phyloP scores from a whole-genome alignment of 2,888 invertebrate genomes.

The Cephonodes hylas region DNA sequence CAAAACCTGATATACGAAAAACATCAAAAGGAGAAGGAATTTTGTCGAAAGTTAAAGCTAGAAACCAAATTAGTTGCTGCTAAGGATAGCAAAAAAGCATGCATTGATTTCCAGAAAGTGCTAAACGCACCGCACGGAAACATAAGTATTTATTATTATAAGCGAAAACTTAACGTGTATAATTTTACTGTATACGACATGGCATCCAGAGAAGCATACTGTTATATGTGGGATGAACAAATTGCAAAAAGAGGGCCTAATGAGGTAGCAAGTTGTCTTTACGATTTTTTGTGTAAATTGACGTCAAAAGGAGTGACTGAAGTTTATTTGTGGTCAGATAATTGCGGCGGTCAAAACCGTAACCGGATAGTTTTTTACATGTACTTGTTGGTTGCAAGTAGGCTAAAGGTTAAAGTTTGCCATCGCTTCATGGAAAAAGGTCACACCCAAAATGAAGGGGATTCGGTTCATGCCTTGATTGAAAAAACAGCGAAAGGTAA shows the following conservation, averaged over 20 bases:
- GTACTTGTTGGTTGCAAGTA: conserved; percentile 16
- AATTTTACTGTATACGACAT: neutral
- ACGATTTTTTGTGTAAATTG: neutral
- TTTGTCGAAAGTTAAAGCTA: neutral
- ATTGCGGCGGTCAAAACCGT: conserved; percentile 6
- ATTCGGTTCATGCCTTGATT: conserved; percentile 21
- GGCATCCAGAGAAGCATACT: neutral
- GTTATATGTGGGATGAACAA: neutral
- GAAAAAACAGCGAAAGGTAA: conserved; percentile 11
- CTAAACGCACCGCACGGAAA: neutral
- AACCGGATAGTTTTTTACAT: conserved; percentile 19
- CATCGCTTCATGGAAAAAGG: conserved; percentile 21
- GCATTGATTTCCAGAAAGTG: neutral
- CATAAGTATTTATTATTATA: neutral
- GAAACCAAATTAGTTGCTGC: neutral
- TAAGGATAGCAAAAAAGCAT: neutral
- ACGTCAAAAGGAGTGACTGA: neutral
- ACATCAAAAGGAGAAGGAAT: neutral
- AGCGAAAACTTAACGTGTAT: neutral
- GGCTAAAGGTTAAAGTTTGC: conserved; percentile 17
- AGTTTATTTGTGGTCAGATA: conserved; percentile 19
- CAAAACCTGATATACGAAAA: neutral
- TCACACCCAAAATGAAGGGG: conserved; percentile 22
- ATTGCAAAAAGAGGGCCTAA: neutral
- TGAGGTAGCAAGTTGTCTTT: neutral